Evolutionary conservation across 1,140 invertebrate genomes (phyloP).

Genomic region (Drosophila lowei): DNA sequence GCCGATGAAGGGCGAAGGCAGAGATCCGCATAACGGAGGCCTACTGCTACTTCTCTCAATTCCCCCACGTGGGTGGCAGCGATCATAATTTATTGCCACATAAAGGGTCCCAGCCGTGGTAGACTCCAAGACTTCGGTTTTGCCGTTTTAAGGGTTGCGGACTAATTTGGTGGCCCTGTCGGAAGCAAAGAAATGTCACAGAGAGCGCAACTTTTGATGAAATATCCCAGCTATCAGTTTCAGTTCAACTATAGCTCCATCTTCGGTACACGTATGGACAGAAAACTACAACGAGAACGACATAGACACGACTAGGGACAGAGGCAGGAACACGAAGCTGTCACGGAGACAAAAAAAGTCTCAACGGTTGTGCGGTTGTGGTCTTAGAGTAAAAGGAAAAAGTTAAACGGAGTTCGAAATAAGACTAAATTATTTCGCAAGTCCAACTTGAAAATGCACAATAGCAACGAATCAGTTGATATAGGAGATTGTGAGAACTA

Average conservation of each 20-base stretch:
- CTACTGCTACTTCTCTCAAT: not conserved
- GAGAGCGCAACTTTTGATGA: constrained; percentile 62
- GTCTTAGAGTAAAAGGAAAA: constrained; percentile 19
- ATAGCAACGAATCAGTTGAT: not conserved
- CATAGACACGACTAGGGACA: not conserved
- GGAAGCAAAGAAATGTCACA: constrained; percentile 41
- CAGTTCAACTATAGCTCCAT: constrained; percentile 17
- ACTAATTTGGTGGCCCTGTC: constrained; percentile 68
- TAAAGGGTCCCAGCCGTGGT: constrained; percentile 17
- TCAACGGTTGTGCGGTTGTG: constrained; percentile 58
- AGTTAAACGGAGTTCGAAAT: constrained; percentile 9
- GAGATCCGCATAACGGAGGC: too few species aligned
- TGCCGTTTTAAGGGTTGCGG: constrained; percentile 68
- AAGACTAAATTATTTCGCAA: not conserved
- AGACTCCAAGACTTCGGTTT: constrained; percentile 20
- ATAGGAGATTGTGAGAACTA: not conserved
- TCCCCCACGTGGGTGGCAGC: constrained; percentile 9
- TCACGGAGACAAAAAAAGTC: constrained; percentile 38
- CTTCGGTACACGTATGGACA: constrained; percentile 33
- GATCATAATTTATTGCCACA: constrained; percentile 48
- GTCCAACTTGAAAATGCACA: constrained; percentile 4
- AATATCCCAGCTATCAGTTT: constrained; percentile 33
- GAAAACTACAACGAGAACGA: constrained; percentile 6
- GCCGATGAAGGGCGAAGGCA: constrained; percentile 14
- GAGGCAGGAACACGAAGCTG: not conserved